Conservation (phyloP, 2,888 invertebrate species). For the Tholera decimalis region DNA sequence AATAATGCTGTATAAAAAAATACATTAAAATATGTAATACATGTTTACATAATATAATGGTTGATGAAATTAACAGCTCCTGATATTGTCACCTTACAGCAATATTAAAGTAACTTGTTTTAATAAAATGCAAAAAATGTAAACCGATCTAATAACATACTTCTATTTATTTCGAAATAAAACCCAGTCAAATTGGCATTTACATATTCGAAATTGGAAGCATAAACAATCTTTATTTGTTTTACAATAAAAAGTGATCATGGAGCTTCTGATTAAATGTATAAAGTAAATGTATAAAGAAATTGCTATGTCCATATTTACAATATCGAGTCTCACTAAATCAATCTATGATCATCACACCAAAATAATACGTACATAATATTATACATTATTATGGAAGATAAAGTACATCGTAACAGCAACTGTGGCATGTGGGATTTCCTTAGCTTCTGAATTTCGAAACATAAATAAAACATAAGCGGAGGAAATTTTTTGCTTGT, state of each 20-base stretch:
- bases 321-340: conserved; percentile 53
- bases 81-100: not conserved
- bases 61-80: conserved; percentile 30
- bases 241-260: not conserved
- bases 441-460: conserved; percentile 21
- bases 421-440: conserved; percentile 43
- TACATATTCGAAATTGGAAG: conserved; percentile 18
- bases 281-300: conserved; percentile 51
- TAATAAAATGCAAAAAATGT: conserved; percentile 28
- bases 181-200: conserved; percentile 3
- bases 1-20: too few species aligned
- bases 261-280: conserved; percentile 10
- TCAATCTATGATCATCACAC: conserved; percentile 21
- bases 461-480: conserved; percentile 3
- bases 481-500: not conserved
- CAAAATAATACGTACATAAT: conserved; percentile 43
- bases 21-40: conserved; percentile 3
- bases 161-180: conserved; percentile 11
- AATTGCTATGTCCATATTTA: conserved; percentile 1
- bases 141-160: conserved; percentile 5
- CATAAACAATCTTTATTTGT: conserved; percentile 11
- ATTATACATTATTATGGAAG: conserved; percentile 37
- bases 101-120: conserved; percentile 5
- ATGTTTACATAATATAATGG: conserved; percentile 9
- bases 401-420: conserved; percentile 33